These are phyloP conservation scores for Aurelia aurita complex sp. Pacific DNA, from an alignment of 30 jellyfish, hydroid and myxozoan species.

Conservation along the genomic window DNA sequence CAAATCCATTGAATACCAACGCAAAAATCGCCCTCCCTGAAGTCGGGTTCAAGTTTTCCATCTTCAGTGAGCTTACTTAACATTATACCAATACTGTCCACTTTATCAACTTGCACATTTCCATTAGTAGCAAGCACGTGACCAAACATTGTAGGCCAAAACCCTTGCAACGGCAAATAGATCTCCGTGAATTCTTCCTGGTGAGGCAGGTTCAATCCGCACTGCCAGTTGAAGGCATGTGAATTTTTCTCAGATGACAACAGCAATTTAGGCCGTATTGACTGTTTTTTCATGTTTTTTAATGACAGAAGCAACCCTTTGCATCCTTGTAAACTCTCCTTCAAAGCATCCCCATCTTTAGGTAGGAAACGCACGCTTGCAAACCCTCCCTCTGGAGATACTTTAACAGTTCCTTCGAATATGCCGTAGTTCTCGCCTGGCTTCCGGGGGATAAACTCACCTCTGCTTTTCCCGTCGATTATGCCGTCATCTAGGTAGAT, in stretches of 20 bases:
- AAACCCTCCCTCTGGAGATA: conserved; percentile 73
- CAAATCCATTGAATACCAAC: conserved; percentile 53
- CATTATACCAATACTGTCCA: conserved; percentile 87
- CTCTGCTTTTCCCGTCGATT: conserved; percentile 53
- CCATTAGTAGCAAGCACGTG: conserved; percentile 87
- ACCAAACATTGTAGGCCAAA: conserved; percentile 97
- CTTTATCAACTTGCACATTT: conserved; percentile 76
- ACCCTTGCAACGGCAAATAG: conserved; percentile 56
- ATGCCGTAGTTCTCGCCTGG: conserved; percentile 15
- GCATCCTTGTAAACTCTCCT: conserved; percentile 22
- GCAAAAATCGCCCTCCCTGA: conserved; percentile 66
- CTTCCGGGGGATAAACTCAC: conserved; percentile 11
- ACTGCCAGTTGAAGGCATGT: conserved; percentile 91
- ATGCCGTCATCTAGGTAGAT: conserved; percentile 31
- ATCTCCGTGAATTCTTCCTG: conserved; percentile 33
- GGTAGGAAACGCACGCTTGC: conserved; percentile 87
- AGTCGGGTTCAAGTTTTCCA: conserved; percentile 69
- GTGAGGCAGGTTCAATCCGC: conserved; percentile 69
- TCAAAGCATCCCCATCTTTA: conserved; percentile 32
- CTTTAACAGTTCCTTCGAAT: conserved; percentile 57
- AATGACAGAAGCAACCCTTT: conserved; percentile 60
- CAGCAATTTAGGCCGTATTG: conserved; percentile 68
- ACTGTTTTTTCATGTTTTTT: conserved; percentile 28
- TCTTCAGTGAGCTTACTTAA: conserved; percentile 85
- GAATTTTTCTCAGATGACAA: conserved; percentile 72